Conservation (phyloP, 2,888 invertebrate genomes). For the Diploptera punctata region DNA sequence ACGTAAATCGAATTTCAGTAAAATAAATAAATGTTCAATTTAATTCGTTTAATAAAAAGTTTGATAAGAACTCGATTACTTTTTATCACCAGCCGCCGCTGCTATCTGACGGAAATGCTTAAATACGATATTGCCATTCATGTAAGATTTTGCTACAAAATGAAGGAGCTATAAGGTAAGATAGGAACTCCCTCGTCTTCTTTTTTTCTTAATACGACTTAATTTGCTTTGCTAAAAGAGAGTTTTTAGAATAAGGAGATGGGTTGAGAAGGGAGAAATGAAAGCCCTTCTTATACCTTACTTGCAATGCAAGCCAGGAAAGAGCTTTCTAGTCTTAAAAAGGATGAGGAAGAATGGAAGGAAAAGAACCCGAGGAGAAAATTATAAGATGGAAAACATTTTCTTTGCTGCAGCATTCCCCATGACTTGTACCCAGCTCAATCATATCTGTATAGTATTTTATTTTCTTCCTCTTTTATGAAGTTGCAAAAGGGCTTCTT, state of each 20-base stretch:
- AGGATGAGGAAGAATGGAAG: background rate
- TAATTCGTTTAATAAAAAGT: too few species aligned
- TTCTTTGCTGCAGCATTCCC: too few species aligned
- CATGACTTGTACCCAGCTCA: too few species aligned
- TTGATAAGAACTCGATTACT: too few species aligned
- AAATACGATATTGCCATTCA: background rate
- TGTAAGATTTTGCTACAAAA: background rate
- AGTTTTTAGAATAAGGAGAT: conserved; percentile 15
- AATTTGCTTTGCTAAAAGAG: conserved; percentile 33
- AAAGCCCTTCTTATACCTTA: conserved; percentile 10
- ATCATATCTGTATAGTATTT: too few species aligned
- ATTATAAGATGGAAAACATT: background rate
- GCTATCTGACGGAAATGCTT: too few species aligned
- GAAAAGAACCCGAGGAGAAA: background rate
- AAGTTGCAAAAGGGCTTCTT: too few species aligned
- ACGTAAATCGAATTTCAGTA: too few species aligned
- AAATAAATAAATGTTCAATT: too few species aligned
- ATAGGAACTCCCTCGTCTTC: background rate
- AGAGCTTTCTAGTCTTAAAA: background rate
- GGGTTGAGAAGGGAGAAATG: too few species aligned
- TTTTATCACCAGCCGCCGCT: too few species aligned
- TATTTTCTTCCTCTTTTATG: too few species aligned
- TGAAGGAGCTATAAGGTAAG: background rate
- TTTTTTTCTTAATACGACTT: conserved; percentile 17
- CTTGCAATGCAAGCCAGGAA: conserved; percentile 9